Evolutionary conservation across 2,113 vertebrate genomes (phyloP).

Genomic region (Corythornis vintsioides): DNA sequence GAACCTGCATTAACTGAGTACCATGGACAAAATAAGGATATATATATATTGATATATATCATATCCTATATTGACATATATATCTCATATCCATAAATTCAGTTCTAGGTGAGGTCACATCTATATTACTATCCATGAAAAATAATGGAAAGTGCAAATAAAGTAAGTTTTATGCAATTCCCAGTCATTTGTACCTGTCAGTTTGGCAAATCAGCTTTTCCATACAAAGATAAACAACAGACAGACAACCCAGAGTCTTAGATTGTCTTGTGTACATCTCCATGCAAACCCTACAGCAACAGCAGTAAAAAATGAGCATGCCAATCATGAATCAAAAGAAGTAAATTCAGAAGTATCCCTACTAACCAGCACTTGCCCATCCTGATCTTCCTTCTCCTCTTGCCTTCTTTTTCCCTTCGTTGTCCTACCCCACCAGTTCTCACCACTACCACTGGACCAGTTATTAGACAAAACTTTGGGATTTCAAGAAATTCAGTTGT

Average conservation of each 20-base stretch:
- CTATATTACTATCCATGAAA: not conserved
- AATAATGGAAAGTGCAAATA: not conserved
- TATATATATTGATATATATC: no score
- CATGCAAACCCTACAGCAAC: not conserved
- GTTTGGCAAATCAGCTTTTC: not conserved
- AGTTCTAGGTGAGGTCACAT: not conserved
- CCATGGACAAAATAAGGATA: not conserved
- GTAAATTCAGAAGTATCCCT: not conserved
- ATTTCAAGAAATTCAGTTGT: not conserved
- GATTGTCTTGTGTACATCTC: not conserved
- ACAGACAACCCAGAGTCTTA: not conserved
- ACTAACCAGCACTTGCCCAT: not conserved
- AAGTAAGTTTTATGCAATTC: not conserved
- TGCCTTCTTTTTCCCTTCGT: not conserved
- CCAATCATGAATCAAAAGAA: not conserved
- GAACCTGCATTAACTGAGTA: not conserved
- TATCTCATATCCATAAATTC: not conserved
- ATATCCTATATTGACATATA: no score
- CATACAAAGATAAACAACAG: not conserved
- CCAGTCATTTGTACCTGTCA: not conserved
- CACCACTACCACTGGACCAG: rapidly evolving
- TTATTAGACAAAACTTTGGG: not conserved
- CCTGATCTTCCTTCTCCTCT: not conserved
- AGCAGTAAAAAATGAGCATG: not conserved
- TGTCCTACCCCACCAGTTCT: not conserved